These are phyloP conservation scores for Rhegmatorhina hoffmannsi DNA, from an alignment of 2,113 vertebrate species.

Conservation along the genomic window DNA sequence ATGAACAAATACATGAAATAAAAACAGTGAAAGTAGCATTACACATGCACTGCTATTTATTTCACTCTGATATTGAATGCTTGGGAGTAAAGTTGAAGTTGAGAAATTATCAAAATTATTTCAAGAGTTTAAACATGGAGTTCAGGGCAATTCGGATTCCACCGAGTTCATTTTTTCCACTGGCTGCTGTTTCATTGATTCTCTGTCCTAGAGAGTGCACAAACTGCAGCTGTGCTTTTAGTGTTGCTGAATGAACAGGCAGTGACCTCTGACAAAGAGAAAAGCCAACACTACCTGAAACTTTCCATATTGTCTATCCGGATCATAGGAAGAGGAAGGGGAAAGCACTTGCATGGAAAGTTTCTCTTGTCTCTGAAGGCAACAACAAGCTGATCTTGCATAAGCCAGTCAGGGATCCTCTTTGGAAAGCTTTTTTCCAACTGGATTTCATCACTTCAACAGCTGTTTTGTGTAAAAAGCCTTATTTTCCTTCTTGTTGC, in stretches of 20 bases:
- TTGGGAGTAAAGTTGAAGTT: background rate
- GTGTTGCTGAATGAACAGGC: constrained; percentile 5
- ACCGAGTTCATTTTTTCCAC: background rate
- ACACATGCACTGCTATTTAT: background rate
- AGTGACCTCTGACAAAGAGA: background rate
- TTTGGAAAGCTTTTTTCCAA: constrained; percentile 40
- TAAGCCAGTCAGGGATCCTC: constrained; percentile 8
- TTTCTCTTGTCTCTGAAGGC: constrained; percentile 16
- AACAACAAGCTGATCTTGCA: background rate
- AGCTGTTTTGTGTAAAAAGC: constrained; percentile 5
- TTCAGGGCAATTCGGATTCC: background rate
- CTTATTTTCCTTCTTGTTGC: constrained; percentile 34
- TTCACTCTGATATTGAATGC: background rate
- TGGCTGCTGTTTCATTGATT: background rate
- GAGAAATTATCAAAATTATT: background rate
- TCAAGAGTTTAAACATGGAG: background rate
- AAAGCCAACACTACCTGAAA: constrained; percentile 30
- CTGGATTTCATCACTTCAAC: constrained; percentile 11
- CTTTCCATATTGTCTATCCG: background rate
- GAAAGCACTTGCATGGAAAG: constrained; percentile 7
- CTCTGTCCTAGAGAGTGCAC: background rate
- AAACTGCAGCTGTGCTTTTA: background rate
- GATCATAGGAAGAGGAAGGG: constrained; percentile 9
- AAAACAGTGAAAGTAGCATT: background rate
- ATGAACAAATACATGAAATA: background rate